Percentiles rank a stretch among this genome's conserved stretches.
Evolutionary conservation across 2,113 vertebrate genomes (phyloP).

Genomic region (Asarcornis scutulata): DNA sequence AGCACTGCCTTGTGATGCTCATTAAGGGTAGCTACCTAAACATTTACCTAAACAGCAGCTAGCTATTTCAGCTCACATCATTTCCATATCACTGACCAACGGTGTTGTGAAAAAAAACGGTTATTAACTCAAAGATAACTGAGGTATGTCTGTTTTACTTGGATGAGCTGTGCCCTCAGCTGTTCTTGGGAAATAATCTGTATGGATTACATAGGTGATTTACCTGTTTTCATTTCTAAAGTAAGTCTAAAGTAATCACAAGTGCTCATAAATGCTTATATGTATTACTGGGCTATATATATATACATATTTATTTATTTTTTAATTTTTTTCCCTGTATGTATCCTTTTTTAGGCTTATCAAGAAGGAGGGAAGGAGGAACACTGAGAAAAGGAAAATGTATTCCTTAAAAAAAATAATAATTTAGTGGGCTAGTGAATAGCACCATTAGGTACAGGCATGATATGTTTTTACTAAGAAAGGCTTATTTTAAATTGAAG

Average conservation of each 20-base stretch:
- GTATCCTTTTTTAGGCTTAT: neutral
- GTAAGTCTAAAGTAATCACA: neutral
- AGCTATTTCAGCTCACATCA: neutral
- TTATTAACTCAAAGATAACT: neutral
- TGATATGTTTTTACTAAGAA: neutral
- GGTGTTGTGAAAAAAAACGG: neutral
- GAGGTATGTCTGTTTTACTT: neutral
- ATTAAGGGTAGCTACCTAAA: neutral
- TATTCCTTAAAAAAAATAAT: neutral
- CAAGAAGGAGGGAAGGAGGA: neutral
- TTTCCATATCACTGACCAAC: neutral
- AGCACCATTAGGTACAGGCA: neutral
- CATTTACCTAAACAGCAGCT: neutral
- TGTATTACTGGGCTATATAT: neutral
- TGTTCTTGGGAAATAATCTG: neutral
- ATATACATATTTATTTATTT: neutral
- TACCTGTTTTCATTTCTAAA: neutral
- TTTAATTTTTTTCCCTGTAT: neutral
- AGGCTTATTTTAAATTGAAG: neutral
- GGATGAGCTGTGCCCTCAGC: neutral
- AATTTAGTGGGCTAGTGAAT: neutral
- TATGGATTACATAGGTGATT: neutral
- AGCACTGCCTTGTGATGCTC: neutral
- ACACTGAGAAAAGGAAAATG: neutral
- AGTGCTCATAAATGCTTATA: neutral